Base-by-base conservation (phyloP, 2,888 invertebrate species). In the Elegia similella region DNA sequence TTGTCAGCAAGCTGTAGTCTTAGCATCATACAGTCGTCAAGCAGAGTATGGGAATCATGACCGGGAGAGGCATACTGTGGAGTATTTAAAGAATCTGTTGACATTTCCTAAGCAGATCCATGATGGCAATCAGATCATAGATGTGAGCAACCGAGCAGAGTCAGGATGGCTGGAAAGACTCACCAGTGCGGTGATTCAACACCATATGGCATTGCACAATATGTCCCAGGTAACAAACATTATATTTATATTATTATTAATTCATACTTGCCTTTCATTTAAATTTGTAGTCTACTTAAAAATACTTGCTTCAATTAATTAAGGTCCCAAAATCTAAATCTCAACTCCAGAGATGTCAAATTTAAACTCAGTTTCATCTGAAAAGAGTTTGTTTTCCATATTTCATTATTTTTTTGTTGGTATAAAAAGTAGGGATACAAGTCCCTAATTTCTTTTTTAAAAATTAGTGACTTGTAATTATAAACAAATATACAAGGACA, bases 41-140 rank as follows among this genome's bases (percentile, higher is more conserved):
- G 98, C 98, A 12, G 99, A 99, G 84, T 98, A 98, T 91, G 98
- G 98, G 38, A 98, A 98, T 84, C 91, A 91, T 81, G 96, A 98
- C 79, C 92, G 94, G 59, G 97, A 98, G 79, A 92, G 97, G 67
- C 98, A 98, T 77, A 97, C 98, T 0, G 94, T 96, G 57, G 98
- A 98, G 67, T 98, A 98, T 82, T 92, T 99, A 59, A 97, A 97
- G 83, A 98, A 98, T 73, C 95, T 98, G 76, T 93, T 96, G 63
- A 94, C 98, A 52, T 96, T 99, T 84, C 99, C 99, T 1, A 98
- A 97, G 92, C 98, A 98, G 86, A 90, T 89, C 83, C 67, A 90
- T 42, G 90, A 92, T 72, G 84, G 86, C 6, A 88, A 87, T 0
- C 89, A 90, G 67, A 80, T 91, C 0, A 86, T 92, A 30, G 92